phyloP scores from a whole-genome alignment of 2,113 vertebrate species.

The Petrocephalus microphthalmus region DNA sequence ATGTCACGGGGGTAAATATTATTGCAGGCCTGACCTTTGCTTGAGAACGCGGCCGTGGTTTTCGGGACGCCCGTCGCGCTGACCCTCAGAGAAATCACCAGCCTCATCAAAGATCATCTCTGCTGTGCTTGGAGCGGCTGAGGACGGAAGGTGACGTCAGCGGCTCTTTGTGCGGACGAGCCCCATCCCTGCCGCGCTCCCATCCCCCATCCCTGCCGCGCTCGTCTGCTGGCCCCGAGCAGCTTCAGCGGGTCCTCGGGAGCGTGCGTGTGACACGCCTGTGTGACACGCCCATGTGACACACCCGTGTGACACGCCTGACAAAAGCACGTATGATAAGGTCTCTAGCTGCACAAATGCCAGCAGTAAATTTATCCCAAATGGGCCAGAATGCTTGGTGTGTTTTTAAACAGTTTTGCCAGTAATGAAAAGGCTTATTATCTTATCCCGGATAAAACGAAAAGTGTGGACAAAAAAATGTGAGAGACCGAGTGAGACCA shows the following conservation, averaged over 20 bases:
- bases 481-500: background rate
- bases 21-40: slow-evolving; percentile 57
- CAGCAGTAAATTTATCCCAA: background rate
- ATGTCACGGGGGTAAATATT: slow-evolving; percentile 61
- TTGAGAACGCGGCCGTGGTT: slow-evolving; percentile 53
- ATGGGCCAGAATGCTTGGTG: background rate
- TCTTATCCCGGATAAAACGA: background rate
- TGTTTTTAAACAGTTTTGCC: background rate
- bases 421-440: too few relatives aligned
- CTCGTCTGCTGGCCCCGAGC: too few relatives aligned
- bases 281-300: background rate
- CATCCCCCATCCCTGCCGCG: too few relatives aligned
- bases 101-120: slow-evolving; percentile 51
- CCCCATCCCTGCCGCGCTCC: background rate
- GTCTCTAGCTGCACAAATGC: background rate
- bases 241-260: background rate
- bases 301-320: background rate
- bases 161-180: background rate
- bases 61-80: slow-evolving; percentile 44
- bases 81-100: slow-evolving; percentile 48
- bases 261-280: background rate
- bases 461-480: background rate
- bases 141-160: slow-evolving; percentile 15
- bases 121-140: slow-evolving; percentile 21
- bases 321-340: background rate